Evolutionary conservation across 2,888 invertebrate genomes (phyloP).

Genomic region (Digitonthophagus gazella): DNA sequence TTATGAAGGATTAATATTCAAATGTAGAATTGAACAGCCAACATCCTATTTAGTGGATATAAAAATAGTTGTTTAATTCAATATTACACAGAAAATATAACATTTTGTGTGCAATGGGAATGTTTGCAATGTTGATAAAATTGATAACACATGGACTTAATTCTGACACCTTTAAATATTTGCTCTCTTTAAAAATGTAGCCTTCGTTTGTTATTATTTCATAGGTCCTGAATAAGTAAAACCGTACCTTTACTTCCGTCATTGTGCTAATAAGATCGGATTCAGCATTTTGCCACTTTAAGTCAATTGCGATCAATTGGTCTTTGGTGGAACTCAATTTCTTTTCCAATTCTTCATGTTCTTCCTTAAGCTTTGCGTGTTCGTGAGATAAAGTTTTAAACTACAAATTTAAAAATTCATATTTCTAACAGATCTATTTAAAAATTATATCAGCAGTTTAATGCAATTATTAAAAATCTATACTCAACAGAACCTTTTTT

Average conservation of each 20-base stretch:
- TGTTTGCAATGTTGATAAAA: too few species aligned
- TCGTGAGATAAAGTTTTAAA: constrained; percentile 57
- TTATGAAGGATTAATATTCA: too few species aligned
- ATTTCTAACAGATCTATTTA: too few species aligned
- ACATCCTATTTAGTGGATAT: too few species aligned
- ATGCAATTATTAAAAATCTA: neutral
- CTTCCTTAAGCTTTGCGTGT: constrained; percentile 52
- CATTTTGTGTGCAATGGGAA: too few species aligned
- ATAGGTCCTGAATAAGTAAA: neutral
- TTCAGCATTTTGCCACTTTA: constrained; percentile 54
- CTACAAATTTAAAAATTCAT: constrained; percentile 42
- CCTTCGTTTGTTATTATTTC: too few species aligned
- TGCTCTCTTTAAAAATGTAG: too few species aligned
- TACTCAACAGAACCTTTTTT: constrained; percentile 43
- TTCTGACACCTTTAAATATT: too few species aligned
- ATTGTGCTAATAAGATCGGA: constrained; percentile 44
- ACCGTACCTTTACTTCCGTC: constrained; percentile 45
- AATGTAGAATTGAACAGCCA: too few species aligned
- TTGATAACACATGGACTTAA: too few species aligned
- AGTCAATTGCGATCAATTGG: constrained; percentile 44
- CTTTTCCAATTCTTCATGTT: constrained; percentile 54
- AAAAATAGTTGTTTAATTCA: too few species aligned
- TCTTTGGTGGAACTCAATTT: constrained; percentile 54
- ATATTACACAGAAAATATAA: too few species aligned
- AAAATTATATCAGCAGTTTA: neutral